Evolutionary conservation across 2,888 invertebrate species (phyloP).

Genomic region (Mythimna lalbum): DNA sequence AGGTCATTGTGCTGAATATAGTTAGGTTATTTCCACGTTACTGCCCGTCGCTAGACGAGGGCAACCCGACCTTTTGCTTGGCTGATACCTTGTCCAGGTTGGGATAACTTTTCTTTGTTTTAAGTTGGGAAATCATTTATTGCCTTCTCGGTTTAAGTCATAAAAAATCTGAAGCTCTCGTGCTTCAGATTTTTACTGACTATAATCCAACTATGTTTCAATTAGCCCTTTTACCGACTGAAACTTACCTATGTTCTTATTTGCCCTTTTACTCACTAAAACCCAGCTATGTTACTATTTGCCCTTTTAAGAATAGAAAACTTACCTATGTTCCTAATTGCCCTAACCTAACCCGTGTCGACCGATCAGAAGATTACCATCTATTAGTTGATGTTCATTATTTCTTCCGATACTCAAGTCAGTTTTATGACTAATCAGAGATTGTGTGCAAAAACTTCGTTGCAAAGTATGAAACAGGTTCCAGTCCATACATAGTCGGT

Average conservation of each 20-base stretch:
- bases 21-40: not conserved
- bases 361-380: not conserved
- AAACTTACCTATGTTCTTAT: not conserved
- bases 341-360: too few relatives aligned
- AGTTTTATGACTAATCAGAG: conserved; percentile 25
- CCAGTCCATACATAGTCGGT: conserved; percentile 25
- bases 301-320: not conserved
- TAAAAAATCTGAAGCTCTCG: too few relatives aligned
- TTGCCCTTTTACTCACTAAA: not conserved
- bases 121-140: not conserved
- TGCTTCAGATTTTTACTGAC: not conserved
- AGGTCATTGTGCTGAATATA: not conserved
- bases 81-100: not conserved
- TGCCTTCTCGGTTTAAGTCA: too few relatives aligned
- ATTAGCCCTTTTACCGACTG: not conserved
- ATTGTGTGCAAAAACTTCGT: conserved; percentile 30
- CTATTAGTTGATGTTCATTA: not conserved
- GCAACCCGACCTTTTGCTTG: not conserved
- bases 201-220: not conserved
- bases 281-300: not conserved
- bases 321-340: not conserved
- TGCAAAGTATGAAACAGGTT: conserved; percentile 41
- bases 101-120: not conserved
- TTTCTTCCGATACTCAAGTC: conserved; percentile 11
- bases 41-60: not conserved